Percentiles rank a stretch among this genome's conserved stretches.
Evolutionary conservation across 2,113 vertebrate genomes (phyloP).

Genomic region (Atractosteus spatula): DNA sequence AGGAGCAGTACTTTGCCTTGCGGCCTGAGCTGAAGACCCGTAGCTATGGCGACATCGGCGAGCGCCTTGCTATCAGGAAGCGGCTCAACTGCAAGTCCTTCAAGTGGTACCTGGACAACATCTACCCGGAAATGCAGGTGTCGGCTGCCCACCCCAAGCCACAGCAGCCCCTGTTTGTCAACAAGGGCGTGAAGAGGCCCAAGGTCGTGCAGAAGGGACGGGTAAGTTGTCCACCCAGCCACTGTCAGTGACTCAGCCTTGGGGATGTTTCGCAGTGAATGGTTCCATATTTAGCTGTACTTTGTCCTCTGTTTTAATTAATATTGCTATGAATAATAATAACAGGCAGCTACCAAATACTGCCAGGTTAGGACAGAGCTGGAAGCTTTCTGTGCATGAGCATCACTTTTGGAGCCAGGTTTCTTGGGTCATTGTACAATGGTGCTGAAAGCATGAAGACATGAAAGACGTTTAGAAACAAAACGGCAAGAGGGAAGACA

Average conservation of each 20-base stretch:
- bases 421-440: no score
- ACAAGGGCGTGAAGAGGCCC: constrained; percentile 80
- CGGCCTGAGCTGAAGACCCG: constrained; percentile 82
- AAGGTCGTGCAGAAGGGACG: constrained; percentile 82
- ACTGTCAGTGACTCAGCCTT: not conserved
- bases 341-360: no score
- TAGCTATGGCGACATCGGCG: constrained; percentile 81
- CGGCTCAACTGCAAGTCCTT: constrained; percentile 84
- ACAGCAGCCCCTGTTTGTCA: constrained; percentile 77
- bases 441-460: no score
- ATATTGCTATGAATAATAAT: no score
- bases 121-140: constrained; percentile 95
- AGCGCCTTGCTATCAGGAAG: constrained; percentile 78
- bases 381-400: no score
- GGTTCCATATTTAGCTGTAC: no score
- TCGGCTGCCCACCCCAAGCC: constrained; percentile 74
- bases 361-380: no score
- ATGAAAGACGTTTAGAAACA: no score
- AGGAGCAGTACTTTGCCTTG: constrained; percentile 93
- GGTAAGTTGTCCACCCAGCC: constrained; percentile 63
- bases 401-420: no score
- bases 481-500: no score
- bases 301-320: no score
- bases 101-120: constrained; percentile 89
- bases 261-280: no score